These are phyloP conservation scores for Drosophila glabriapex DNA, from an alignment of 2,888 invertebrate genomes.

Conservation along the genomic window DNA sequence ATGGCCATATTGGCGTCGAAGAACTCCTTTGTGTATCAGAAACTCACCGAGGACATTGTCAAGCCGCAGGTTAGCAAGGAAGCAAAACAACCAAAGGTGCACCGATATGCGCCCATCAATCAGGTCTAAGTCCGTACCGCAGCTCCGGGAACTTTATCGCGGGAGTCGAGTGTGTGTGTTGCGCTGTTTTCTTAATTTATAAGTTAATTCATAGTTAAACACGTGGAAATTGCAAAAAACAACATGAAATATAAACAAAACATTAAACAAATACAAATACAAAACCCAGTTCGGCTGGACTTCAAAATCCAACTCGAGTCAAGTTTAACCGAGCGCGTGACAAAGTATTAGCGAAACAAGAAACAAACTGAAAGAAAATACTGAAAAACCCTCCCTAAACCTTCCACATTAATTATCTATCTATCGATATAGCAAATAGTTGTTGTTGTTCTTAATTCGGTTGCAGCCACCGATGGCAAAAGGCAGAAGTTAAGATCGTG, in stretches of 20 bases:
- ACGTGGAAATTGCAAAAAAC: conserved; percentile 54
- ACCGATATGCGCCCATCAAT: conserved; percentile 88
- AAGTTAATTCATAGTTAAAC: conserved; percentile 71
- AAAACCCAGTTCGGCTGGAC: conserved; percentile 25
- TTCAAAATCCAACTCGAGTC: conserved; percentile 30
- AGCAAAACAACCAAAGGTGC: conserved; percentile 88
- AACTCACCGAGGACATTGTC: conserved; percentile 91
- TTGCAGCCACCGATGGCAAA: conserved; percentile 43
- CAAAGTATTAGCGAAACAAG: conserved; percentile 65
- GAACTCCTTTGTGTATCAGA: conserved; percentile 90
- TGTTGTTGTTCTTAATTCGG: conserved; percentile 58
- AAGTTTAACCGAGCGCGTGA: conserved; percentile 33
- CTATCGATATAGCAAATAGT: conserved; percentile 47
- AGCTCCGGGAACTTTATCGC: conserved; percentile 43
- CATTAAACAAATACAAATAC: conserved; percentile 21
- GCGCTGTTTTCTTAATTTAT: conserved; percentile 81
- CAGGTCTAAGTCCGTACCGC: conserved; percentile 83
- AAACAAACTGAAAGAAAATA: conserved; percentile 51
- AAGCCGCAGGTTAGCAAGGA: conserved; percentile 86
- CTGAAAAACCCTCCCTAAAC: conserved; percentile 23
- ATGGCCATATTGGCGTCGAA: conserved; percentile 85
- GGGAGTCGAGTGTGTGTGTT: conserved; percentile 68
- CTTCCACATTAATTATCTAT: conserved; percentile 25
- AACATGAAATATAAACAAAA: conserved; percentile 24
- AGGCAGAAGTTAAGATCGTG: conserved; percentile 31